Evolutionary conservation across 2,113 vertebrate species (phyloP).

Genomic region (Talpa occidentalis): DNA sequence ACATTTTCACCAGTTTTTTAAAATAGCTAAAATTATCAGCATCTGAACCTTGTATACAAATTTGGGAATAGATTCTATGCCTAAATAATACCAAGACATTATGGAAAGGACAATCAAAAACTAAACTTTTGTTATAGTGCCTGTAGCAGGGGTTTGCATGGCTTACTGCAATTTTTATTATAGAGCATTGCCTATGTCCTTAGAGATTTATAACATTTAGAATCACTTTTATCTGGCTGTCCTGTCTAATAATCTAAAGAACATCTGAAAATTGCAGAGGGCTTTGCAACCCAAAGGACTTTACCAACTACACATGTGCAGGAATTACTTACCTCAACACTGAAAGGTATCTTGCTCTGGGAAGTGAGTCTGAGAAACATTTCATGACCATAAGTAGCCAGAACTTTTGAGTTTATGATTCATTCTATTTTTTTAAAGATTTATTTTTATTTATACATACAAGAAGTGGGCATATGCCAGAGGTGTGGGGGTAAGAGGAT

Average conservation of each 20-base stretch:
- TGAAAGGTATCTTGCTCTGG: not conserved
- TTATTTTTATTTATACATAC: too few species aligned
- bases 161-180: constrained; percentile 29
- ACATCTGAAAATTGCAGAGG: not conserved
- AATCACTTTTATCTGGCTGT: constrained; percentile 4
- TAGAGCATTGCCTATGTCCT: not conserved
- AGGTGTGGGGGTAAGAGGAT: too few species aligned
- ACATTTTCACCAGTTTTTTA: constrained; percentile 44
- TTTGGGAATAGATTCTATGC: not conserved
- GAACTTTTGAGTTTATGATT: not conserved
- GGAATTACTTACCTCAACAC: not conserved
- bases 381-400: not conserved
- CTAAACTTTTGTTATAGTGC: not conserved
- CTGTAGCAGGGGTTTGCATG: constrained; percentile 2
- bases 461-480: too few species aligned
- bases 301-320: not conserved
- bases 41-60: not conserved
- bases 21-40: not conserved
- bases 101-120: not conserved
- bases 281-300: constrained; percentile 12
- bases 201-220: not conserved
- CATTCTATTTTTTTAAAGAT: not conserved
- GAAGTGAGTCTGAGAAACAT: not conserved
- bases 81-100: constrained; percentile 36
- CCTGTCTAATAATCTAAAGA: constrained; percentile 58